Evolutionary conservation across 2,888 invertebrate species (phyloP).

Genomic region (Cantharis flavilabris): DNA sequence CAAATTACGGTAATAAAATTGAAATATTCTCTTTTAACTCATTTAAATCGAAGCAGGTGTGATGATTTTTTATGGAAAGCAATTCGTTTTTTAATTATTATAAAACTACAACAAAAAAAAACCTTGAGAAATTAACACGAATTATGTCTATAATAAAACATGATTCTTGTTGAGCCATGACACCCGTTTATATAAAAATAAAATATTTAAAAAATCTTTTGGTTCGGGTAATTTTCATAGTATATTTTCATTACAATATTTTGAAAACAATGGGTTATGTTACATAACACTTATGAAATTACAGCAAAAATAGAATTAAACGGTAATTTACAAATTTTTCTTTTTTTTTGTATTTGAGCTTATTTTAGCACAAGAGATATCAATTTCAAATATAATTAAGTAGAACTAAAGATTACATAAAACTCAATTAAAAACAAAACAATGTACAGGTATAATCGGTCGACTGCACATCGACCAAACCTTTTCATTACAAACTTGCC

Average conservation of each 20-base stretch:
- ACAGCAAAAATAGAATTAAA: not conserved
- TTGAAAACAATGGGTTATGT: not conserved
- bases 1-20: not conserved
- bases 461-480: conserved; percentile 1
- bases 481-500: conserved; percentile 15
- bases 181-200: not conserved
- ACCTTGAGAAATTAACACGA: not conserved
- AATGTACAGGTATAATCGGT: not conserved
- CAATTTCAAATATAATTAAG: not conserved
- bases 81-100: not conserved
- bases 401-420: not conserved
- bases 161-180: not conserved
- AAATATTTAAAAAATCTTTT: not conserved
- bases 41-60: not conserved
- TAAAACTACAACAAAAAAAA: not conserved
- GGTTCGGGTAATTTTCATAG: not conserved
- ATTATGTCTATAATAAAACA: not conserved
- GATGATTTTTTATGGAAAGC: not conserved
- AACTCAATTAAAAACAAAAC: not conserved
- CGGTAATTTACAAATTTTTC: not conserved
- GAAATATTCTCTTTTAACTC: no score
- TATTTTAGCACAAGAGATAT: not conserved
- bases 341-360: not conserved
- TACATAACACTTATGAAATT: not conserved
- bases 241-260: not conserved